Evolutionary conservation across 2,888 invertebrate species (phyloP).

Genomic region (Scrobipalpa atriplicella): DNA sequence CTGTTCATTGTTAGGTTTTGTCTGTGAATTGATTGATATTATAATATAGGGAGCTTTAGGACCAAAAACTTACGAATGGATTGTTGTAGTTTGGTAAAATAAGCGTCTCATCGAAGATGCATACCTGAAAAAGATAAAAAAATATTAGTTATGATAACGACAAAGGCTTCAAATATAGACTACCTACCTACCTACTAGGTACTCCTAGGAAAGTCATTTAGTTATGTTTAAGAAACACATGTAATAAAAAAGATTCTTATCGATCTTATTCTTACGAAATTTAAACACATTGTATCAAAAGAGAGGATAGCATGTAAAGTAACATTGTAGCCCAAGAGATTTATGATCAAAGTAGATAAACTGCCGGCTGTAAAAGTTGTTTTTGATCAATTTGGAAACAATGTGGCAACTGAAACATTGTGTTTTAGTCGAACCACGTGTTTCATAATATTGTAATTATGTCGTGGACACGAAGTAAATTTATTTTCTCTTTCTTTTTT

Average conservation of each 20-base stretch:
- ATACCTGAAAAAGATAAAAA: neutral
- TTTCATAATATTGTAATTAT: too few relatives aligned
- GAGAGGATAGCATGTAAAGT: neutral
- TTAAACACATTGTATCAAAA: slow-evolving; percentile 1
- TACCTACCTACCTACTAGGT: too few relatives aligned
- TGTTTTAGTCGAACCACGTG: neutral
- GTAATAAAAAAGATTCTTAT: too few relatives aligned
- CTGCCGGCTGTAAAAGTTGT: neutral
- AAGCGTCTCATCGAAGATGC: neutral
- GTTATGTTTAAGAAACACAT: too few relatives aligned
- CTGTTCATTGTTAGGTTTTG: neutral
- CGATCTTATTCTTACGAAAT: neutral
- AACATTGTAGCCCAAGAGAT: slow-evolving; percentile 1
- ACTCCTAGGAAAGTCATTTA: too few relatives aligned
- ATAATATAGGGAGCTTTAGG: too few relatives aligned
- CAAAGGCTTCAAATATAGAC: too few relatives aligned
- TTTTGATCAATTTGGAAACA: slow-evolving; percentile 13
- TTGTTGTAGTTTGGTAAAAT: neutral
- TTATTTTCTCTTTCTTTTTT: too few relatives aligned
- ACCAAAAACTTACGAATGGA: neutral
- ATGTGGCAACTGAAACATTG: neutral
- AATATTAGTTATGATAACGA: neutral
- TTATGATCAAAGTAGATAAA: neutral
- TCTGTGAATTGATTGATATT: too few relatives aligned
- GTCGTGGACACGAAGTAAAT: too few relatives aligned